These are phyloP conservation scores for Melanchra persicariae DNA, from an alignment of 2,888 invertebrate species.

Conservation along the genomic window DNA sequence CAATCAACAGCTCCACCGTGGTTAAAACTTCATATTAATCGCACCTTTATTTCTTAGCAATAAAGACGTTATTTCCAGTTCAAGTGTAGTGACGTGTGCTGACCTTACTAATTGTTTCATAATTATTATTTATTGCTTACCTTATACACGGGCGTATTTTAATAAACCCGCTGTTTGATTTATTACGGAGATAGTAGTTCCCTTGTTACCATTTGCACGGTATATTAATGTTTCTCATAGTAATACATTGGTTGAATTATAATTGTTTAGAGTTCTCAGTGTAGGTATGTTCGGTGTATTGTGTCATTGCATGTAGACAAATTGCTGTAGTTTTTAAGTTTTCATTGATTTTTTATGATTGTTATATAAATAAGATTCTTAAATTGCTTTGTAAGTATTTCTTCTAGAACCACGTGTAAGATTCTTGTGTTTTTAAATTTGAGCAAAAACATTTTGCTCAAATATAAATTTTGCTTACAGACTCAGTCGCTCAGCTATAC, in stretches of 20 bases:
- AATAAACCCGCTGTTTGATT: slow-evolving; percentile 45
- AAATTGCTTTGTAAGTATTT: too few relatives aligned
- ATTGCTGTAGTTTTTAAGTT: background rate
- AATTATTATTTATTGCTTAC: slow-evolving; percentile 36
- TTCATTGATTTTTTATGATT: background rate
- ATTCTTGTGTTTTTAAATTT: too few relatives aligned
- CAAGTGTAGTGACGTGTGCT: background rate
- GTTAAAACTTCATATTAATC: too few relatives aligned
- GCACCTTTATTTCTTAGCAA: background rate
- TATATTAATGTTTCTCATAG: slow-evolving; percentile 28
- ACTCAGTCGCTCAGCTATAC: too few relatives aligned
- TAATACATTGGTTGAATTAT: slow-evolving; percentile 1
- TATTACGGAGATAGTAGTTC: slow-evolving; percentile 43
- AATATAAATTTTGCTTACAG: too few relatives aligned
- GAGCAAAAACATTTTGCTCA: too few relatives aligned
- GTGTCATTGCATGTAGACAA: background rate
- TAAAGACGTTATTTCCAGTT: background rate
- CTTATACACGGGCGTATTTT: slow-evolving; percentile 13
- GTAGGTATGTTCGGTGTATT: background rate
- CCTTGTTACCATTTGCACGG: slow-evolving; percentile 38
- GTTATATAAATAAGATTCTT: too few relatives aligned
- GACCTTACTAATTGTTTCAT: slow-evolving; percentile 28
- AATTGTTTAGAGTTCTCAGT: slow-evolving; percentile 7
- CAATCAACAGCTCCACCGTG: background rate
- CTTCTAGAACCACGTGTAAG: too few relatives aligned